Percentiles rank a stretch among this genome's conserved stretches.
Conservation (phyloP, 2,113 vertebrate genomes). For the Lepus europaeus region DNA sequence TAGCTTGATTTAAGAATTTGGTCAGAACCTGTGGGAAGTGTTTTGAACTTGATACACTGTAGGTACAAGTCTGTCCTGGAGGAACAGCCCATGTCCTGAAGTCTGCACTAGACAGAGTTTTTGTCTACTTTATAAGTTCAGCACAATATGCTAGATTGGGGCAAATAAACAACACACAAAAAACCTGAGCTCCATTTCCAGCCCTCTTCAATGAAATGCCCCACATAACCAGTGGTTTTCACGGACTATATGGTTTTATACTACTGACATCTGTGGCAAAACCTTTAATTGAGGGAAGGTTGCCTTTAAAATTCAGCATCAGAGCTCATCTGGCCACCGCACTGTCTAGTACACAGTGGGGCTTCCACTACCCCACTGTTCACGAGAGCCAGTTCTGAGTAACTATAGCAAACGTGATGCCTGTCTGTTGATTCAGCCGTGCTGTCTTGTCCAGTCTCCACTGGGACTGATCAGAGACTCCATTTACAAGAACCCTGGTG, state of each 20-base stretch:
- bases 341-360: background rate
- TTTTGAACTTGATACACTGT: constrained; percentile 10
- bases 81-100: background rate
- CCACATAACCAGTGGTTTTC: background rate
- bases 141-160: background rate
- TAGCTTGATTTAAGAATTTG: background rate
- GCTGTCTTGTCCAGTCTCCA: constrained; percentile 87
- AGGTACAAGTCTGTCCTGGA: background rate
- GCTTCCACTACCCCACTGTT: accelerated
- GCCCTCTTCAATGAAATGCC: background rate
- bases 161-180: background rate
- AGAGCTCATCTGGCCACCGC: background rate
- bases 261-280: background rate
- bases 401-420: background rate
- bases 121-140: background rate
- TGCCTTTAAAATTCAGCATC: background rate
- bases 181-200: background rate
- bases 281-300: background rate
- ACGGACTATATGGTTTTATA: background rate
- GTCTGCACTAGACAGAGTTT: background rate
- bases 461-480: background rate
- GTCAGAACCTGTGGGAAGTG: constrained; percentile 15
- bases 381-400: background rate
- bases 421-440: background rate
- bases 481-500: background rate